Base-by-base conservation (phyloP, 2,888 invertebrate species). In the Drosophila seclusa region DNA sequence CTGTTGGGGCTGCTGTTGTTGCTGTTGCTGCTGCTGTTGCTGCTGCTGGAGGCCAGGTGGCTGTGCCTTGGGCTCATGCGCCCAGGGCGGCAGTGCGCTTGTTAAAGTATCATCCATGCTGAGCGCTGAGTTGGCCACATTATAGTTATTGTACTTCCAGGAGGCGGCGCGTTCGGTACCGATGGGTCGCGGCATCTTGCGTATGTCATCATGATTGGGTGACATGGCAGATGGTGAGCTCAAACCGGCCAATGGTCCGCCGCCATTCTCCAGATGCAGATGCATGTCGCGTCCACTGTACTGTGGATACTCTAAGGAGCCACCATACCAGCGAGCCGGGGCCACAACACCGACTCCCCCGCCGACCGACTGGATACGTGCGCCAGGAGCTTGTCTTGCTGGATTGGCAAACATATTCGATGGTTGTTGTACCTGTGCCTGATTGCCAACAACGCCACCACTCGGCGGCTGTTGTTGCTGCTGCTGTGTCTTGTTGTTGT, bases 141-240 rank as follows among this genome's bases (percentile, higher is more conserved):
- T 92, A 68, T 91, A 93, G 76, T 91, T 91, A 62, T 92, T 92
- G 68, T 91, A 92, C 68, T 93, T 93, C 93, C 93, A 93, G 57
- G 92, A 92, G 21, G 93, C 93, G 31, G 93, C 86, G 86, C 97
- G 94, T 93, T 97, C 97, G 0, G 97, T 97, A 79, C 97, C 97
- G 91, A 97, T 97, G 59, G 97, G 97, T 6, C 96, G 91, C 62
- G 96, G 95, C 82, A 93, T 93, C 87, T 93, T 93, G 38, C 93
- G 91, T 79, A 91, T 90, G 82, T 93, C 93, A 69, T 93, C 93
- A 80, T 93, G 93, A 68, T 92, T 93, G 16, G 93, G 93, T 64
- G 93, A 93, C 93, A 93, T 93, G 38, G 93, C 92, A 57, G 93
- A 91, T 67, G 93, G 92, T 38, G 93, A 92, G 68, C 88, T 90